Evolutionary conservation across 2,797 vertebrate genomes (phyloP).

Genomic region (Echiichthys vipera): DNA sequence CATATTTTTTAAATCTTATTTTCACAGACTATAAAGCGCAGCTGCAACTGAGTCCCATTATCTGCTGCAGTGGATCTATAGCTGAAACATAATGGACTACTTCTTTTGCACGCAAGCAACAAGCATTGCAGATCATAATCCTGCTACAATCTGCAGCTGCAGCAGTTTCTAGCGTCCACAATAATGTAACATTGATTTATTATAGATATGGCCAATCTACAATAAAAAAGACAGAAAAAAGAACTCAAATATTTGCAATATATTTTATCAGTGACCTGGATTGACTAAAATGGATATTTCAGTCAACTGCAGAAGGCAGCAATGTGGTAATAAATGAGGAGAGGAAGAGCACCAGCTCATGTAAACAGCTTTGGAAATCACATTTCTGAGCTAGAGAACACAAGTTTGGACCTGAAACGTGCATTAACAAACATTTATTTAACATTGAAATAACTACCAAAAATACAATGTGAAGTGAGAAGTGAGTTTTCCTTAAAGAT

Average conservation of each 20-base stretch:
- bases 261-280: background rate
- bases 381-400: too few relatives aligned
- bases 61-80: slow-evolving; percentile 13
- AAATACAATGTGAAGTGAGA: too few relatives aligned
- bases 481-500: too few relatives aligned
- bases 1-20: background rate
- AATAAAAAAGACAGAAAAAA: background rate
- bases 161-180: background rate
- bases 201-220: background rate
- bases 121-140: background rate
- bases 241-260: background rate
- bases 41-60: background rate
- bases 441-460: too few relatives aligned
- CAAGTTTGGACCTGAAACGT: background rate
- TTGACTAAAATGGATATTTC: background rate
- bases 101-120: background rate
- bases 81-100: background rate
- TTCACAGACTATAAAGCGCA: background rate
- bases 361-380: background rate
- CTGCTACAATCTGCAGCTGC: background rate
- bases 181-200: background rate
- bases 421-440: too few relatives aligned
- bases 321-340: background rate
- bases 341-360: background rate
- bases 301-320: background rate